phyloP scores from a whole-genome alignment of 2,888 invertebrate species.

The Drosophila greeni region DNA sequence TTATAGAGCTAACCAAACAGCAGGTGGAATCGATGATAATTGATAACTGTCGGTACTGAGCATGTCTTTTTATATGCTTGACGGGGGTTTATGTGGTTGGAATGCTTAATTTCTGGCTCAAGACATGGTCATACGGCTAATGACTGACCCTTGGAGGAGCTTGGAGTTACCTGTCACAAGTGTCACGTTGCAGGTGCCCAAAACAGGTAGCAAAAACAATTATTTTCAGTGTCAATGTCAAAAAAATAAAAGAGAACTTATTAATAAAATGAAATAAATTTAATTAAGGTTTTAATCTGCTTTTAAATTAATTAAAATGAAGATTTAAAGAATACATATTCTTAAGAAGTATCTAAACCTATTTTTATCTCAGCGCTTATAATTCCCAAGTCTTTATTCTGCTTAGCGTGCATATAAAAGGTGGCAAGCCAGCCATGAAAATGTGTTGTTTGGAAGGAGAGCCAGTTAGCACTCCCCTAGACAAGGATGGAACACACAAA shows the following conservation, averaged over 20 bases:
- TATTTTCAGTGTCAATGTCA: slow-evolving; percentile 46
- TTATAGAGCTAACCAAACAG: neutral
- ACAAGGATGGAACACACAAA: slow-evolving; percentile 93
- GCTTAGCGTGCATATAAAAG: slow-evolving; percentile 20
- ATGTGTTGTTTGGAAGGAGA: slow-evolving; percentile 98
- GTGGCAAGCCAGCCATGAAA: fast-evolving
- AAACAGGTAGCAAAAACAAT: slow-evolving; percentile 34
- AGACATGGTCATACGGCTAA: slow-evolving; percentile 26
- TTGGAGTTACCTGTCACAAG: neutral
- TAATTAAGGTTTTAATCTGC: neutral
- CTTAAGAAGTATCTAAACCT: too few relatives aligned
- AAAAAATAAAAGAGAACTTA: neutral
- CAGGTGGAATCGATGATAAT: slow-evolving; percentile 15
- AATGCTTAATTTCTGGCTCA: slow-evolving; percentile 8
- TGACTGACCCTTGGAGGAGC: slow-evolving; percentile 23
- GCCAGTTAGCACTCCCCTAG: slow-evolving; percentile 97
- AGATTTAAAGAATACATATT: neutral
- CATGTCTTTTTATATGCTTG: slow-evolving; percentile 31
- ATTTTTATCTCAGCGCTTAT: slow-evolving; percentile 9
- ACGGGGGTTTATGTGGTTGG: slow-evolving; percentile 28
- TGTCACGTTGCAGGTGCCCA: slow-evolving; percentile 42
- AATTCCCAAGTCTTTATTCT: slow-evolving; percentile 71
- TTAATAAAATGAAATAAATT: neutral
- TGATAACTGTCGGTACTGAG: slow-evolving; percentile 13
- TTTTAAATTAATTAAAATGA: neutral